These are phyloP conservation scores for Ophiodon elongatus DNA, from an alignment of 2,113 vertebrate species.

Conservation along the genomic window DNA sequence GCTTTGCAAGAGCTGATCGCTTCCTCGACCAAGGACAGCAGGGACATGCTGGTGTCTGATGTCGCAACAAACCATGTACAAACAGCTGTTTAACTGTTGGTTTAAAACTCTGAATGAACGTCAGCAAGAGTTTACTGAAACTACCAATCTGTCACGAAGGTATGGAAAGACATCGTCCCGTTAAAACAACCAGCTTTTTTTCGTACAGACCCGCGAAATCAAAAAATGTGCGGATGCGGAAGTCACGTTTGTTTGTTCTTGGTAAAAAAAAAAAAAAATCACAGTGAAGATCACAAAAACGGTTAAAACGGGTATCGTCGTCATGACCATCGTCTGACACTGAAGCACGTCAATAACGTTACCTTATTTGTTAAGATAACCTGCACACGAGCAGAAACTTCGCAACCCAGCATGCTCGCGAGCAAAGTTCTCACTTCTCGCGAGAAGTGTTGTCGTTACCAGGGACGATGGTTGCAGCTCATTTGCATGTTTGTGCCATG, in stretches of 20 bases:
- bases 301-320: rapidly evolving
- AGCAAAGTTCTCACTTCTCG: slow-evolving; percentile 46
- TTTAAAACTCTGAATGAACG: not conserved
- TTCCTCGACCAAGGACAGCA: slow-evolving; percentile 64
- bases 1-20: slow-evolving; percentile 65
- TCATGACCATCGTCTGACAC: rapidly evolving
- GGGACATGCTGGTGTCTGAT: slow-evolving; percentile 60
- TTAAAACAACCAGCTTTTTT: not conserved
- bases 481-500: not conserved
- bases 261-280: not conserved
- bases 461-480: not conserved
- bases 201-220: slow-evolving; percentile 41
- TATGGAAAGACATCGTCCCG: not conserved
- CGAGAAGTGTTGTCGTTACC: slow-evolving; percentile 46
- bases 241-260: slow-evolving; percentile 30
- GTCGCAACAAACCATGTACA: too few species aligned
- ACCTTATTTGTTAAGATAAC: rapidly evolving
- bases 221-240: slow-evolving; percentile 64
- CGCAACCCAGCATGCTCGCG: not conserved
- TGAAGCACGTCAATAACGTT: not conserved
- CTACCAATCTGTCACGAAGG: rapidly evolving
- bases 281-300: not conserved
- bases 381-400: not conserved
- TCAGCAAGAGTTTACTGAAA: not conserved
- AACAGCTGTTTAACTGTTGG: not conserved